A percentile compares a stretch with the other conserved stretches of the same genome.
Evolutionary conservation across 2,113 vertebrate genomes (phyloP).

Genomic region (Megaceryle torquata): DNA sequence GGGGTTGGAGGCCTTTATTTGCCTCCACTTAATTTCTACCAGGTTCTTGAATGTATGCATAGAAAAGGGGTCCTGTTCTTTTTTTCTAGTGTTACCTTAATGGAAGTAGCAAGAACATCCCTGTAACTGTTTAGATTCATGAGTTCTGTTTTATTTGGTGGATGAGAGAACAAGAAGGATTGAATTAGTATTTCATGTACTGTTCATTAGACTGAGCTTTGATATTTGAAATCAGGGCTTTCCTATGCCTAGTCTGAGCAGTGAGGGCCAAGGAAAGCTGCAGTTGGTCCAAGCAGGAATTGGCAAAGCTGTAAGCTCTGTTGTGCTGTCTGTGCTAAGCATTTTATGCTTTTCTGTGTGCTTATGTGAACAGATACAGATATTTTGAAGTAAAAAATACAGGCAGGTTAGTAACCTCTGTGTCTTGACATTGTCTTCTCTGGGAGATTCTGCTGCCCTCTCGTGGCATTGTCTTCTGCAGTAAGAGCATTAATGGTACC

Average conservation of each 20-base stretch:
- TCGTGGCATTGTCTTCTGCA: not conserved
- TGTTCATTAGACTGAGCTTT: not conserved
- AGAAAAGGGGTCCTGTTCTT: not conserved
- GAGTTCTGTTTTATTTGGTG: not conserved
- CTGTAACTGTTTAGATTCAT: not conserved
- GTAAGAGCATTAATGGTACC: rapidly evolving
- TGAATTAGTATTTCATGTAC: not conserved
- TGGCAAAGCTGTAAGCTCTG: not conserved
- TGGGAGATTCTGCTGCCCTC: constrained; percentile 45
- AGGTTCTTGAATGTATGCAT: not conserved
- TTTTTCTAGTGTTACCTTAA: not conserved
- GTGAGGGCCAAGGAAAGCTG: not conserved
- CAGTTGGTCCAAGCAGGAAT: not conserved
- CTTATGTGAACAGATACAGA: not conserved
- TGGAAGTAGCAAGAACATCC: not conserved
- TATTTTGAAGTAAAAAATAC: not conserved
- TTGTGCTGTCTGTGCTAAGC: not conserved
- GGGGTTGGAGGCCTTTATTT: not conserved
- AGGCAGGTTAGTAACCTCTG: not conserved
- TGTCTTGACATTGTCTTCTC: rapidly evolving
- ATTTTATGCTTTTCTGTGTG: not conserved
- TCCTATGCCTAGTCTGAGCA: not conserved
- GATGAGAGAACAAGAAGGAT: not conserved
- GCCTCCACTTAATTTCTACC: not conserved
- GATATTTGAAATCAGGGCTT: not conserved